Conservation (phyloP, 2,888 invertebrate species). For the Cecidostiba fungosa region DNA sequence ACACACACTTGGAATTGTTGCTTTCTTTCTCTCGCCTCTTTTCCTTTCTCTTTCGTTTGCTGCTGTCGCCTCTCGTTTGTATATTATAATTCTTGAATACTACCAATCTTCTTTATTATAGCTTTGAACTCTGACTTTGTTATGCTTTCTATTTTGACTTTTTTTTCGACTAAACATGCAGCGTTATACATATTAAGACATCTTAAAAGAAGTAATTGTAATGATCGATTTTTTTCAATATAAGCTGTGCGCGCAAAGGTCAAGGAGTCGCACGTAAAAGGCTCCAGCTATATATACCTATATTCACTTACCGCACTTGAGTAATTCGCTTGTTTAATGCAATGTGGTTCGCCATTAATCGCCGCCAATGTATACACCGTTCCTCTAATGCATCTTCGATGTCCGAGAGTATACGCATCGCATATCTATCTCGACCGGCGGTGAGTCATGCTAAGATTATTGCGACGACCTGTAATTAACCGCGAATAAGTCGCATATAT, state of each 20-base stretch:
- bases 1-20: neutral
- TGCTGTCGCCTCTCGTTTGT: neutral
- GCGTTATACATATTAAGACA: too few relatives aligned
- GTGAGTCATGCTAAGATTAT: neutral
- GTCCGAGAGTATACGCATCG: neutral
- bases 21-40: conserved; percentile 6
- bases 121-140: too few relatives aligned
- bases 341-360: neutral
- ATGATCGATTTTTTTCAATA: too few relatives aligned
- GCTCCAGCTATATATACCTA: too few relatives aligned
- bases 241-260: too few relatives aligned
- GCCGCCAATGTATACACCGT: neutral
- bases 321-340: neutral
- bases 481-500: neutral
- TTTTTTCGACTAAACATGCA: neutral
- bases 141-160: too few relatives aligned
- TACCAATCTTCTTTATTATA: too few relatives aligned
- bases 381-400: neutral
- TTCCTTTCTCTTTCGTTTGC: neutral
- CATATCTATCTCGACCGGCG: neutral
- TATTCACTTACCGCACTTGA: neutral
- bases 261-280: conserved; percentile 3
- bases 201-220: too few relatives aligned
- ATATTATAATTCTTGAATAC: too few relatives aligned
- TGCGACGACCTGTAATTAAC: conserved; percentile 16